Conservation (phyloP, 2,113 vertebrate species). For the Ibidorhyncha struthersii region DNA sequence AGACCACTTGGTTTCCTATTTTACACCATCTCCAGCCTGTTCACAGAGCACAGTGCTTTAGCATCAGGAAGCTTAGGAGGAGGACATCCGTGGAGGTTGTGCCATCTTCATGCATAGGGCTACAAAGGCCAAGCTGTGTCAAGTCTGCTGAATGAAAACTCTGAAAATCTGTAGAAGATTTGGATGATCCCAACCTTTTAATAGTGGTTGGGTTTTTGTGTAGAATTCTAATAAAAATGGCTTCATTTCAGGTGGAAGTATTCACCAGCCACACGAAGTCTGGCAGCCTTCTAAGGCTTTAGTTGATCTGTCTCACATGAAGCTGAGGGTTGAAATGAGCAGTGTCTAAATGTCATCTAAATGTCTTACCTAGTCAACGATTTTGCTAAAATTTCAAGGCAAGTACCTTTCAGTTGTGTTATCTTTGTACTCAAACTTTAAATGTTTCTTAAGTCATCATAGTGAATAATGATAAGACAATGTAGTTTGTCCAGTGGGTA, state of each 20-base stretch:
- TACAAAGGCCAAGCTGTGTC: neutral
- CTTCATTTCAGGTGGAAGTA: neutral
- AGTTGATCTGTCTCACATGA: neutral
- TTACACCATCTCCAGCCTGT: fast-evolving
- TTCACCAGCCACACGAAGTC: neutral
- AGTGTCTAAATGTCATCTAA: neutral
- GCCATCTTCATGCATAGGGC: neutral
- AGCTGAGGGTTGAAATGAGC: neutral
- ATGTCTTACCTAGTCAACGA: neutral
- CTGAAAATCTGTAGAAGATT: neutral
- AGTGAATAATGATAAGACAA: neutral
- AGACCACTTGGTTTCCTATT: neutral
- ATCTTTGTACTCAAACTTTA: neutral
- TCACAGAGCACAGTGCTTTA: fast-evolving
- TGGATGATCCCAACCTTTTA: neutral
- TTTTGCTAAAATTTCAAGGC: neutral
- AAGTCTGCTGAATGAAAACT: neutral
- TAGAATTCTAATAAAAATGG: neutral
- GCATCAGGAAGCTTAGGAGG: fast-evolving
- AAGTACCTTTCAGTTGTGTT: neutral
- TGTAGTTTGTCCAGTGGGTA: neutral
- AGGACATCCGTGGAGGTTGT: fast-evolving
- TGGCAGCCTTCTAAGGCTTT: neutral
- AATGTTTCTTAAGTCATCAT: neutral
- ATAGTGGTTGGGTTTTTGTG: neutral